Conservation (phyloP, 2,113 vertebrate species). For the Ovibos moschatus region DNA sequence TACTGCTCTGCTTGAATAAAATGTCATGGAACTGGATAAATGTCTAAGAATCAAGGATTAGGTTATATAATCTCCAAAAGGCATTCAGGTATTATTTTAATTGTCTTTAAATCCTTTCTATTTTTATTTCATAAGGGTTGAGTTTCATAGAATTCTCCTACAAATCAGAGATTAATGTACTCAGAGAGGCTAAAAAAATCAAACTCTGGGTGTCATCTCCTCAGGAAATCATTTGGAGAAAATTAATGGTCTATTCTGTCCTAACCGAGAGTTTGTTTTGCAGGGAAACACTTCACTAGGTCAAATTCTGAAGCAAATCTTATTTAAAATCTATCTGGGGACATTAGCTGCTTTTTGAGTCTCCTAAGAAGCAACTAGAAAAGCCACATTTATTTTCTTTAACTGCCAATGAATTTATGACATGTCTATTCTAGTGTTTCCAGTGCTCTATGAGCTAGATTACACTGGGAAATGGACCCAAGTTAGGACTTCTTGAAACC, state of each 20-base stretch:
- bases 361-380: not conserved
- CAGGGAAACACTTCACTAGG: not conserved
- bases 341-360: not conserved
- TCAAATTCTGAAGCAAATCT: not conserved
- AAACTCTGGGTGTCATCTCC: not conserved
- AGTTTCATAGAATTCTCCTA: slow-evolving; percentile 16
- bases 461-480: not conserved
- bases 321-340: not conserved
- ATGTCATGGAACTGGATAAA: not conserved
- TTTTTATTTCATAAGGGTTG: slow-evolving; percentile 20
- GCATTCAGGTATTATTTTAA: slow-evolving; percentile 20
- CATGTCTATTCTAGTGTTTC: not conserved
- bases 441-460: not conserved
- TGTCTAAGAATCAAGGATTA: slow-evolving; percentile 29
- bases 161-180: not conserved
- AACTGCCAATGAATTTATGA: not conserved
- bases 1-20: slow-evolving; percentile 4
- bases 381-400: not conserved
- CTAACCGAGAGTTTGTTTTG: not conserved
- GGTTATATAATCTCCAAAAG: not conserved
- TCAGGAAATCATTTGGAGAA: not conserved
- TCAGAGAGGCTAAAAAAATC: not conserved
- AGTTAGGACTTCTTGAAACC: not conserved
- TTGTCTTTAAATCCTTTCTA: slow-evolving; percentile 21
- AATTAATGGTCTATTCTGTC: not conserved